phyloP scores from a whole-genome alignment of 2,113 vertebrate genomes.

The Butastur rufipennis region DNA sequence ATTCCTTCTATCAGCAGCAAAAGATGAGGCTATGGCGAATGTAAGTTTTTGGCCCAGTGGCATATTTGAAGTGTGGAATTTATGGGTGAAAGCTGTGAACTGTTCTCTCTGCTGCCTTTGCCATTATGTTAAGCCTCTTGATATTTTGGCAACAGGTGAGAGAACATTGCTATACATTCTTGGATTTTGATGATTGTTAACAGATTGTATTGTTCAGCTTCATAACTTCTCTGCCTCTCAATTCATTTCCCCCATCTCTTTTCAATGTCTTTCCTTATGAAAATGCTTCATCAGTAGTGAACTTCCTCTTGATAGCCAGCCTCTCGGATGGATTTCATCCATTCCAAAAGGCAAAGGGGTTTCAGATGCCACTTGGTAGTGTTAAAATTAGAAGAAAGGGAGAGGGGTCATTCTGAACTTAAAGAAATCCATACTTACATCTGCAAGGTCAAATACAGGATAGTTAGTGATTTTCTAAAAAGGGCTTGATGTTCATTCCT shows the following conservation, averaged over 20 bases:
- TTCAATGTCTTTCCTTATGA: not conserved
- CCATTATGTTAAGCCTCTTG: not conserved
- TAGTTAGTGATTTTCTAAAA: not conserved
- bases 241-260: not conserved
- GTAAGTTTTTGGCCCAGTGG: not conserved
- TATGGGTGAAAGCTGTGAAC: not conserved
- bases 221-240: not conserved
- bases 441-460: not conserved
- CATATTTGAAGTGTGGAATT: not conserved
- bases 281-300: not conserved
- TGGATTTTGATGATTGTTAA: not conserved
- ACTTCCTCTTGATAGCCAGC: not conserved
- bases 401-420: not conserved
- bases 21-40: not conserved
- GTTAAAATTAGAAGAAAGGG: not conserved
- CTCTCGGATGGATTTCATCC: not conserved
- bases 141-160: not conserved
- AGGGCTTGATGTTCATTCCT: not conserved
- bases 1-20: not conserved
- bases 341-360: not conserved
- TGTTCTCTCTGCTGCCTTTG: not conserved
- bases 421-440: not conserved
- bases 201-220: not conserved
- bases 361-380: not conserved
- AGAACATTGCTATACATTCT: not conserved